Evolutionary conservation across 1,140 invertebrate species (phyloP).

Genomic region (Caenorhabditis briggsae): DNA sequence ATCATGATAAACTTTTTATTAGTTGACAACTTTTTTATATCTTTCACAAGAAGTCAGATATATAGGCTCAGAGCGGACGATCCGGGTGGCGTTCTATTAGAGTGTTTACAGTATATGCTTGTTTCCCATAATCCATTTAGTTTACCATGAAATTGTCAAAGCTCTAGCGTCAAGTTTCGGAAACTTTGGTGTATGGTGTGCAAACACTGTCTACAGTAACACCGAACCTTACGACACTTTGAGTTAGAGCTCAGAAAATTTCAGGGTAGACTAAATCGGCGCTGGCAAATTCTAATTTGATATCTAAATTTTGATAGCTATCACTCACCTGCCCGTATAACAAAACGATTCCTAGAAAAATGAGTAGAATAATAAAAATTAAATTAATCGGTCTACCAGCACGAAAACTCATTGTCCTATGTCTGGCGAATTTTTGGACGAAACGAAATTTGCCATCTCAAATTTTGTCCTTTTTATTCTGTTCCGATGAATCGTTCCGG

Average conservation of each 20-base stretch:
- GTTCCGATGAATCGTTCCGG: conserved; percentile 28
- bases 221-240: no score
- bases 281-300: background rate
- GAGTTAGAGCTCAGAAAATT: background rate
- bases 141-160: no score
- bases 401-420: background rate
- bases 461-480: conserved; percentile 21
- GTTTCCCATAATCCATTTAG: no score
- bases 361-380: conserved; percentile 29
- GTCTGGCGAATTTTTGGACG: background rate
- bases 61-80: no score
- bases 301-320: background rate
- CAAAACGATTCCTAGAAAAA: conserved; percentile 13
- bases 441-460: background rate
- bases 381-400: conserved; percentile 32
- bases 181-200: no score
- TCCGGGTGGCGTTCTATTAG: no score
- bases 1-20: no score
- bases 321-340: conserved; percentile 11
- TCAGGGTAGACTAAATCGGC: background rate
- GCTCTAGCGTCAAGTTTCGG: no score
- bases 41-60: no score
- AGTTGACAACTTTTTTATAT: no score
- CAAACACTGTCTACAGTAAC: no score
- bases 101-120: no score